A percentile compares a stretch with the other conserved stretches of the same genome.
phyloP scores from a whole-genome alignment of 1,140 invertebrate species.

The Ladona fulva region DNA sequence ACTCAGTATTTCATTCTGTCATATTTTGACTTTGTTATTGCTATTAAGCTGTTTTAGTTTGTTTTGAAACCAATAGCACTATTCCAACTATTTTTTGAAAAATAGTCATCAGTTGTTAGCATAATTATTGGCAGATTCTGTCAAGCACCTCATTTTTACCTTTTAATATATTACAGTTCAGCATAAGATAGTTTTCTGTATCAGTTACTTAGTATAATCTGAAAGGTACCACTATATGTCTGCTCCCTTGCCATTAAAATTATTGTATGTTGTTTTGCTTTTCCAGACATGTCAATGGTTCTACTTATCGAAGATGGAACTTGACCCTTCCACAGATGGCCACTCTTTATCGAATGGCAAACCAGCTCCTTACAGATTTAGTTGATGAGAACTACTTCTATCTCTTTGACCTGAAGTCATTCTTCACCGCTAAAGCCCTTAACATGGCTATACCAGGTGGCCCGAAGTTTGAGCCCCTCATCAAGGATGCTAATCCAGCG shows the following conservation, averaged over 20 bases:
- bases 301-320: conserved; percentile 95
- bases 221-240: no score
- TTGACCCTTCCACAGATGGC: conserved; percentile 93
- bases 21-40: no score
- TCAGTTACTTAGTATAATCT: no score
- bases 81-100: no score
- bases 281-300: conserved; percentile 88
- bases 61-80: no score
- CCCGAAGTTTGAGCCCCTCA: conserved; percentile 98
- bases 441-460: conserved; percentile 99
- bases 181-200: no score
- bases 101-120: no score
- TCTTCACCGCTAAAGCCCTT: conserved; percentile 98
- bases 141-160: no score
- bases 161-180: no score
- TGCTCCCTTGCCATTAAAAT: not conserved
- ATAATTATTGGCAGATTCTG: no score
- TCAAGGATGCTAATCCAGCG: conserved; percentile 94
- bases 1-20: no score
- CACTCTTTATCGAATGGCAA: conserved; percentile 91
- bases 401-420: conserved; percentile 97
- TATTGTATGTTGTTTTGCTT: conserved; percentile 21
- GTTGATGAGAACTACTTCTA: conserved; percentile 99
- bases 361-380: conserved; percentile 96
- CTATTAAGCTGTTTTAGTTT: no score